Base-by-base conservation (phyloP, 1,140 invertebrate species). In the Sycobia sp. region DNA sequence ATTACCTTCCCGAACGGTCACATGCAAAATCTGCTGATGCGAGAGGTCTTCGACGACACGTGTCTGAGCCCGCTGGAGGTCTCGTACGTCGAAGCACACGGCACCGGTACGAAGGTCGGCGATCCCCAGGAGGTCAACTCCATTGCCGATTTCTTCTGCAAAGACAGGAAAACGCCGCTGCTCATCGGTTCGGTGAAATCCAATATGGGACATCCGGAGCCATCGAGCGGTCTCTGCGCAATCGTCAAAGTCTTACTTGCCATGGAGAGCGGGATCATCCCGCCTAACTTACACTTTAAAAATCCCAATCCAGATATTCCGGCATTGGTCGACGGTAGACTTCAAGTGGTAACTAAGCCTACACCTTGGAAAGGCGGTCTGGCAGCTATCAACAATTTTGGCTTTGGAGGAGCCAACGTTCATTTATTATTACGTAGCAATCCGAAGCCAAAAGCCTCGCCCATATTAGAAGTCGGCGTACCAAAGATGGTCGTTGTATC, bases 151-250 rank as follows among this genome's bases (percentile, higher is more conserved):
- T 85, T 97, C 22, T 97, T 98, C 80, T 98, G 95, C 78, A 90
- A 90, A 75, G 89, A 90, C 60, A 86, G 96, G 9, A 84, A 86
- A 11, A 81, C 79, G 0, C 94, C 96, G 2, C 81, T 99, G 18
- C 76, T 97, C 2, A 89, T 99, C 72, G 97, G 97, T 3, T 97
- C 96, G 0, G 91, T 97, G 0, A 99, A 99, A 76, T 96, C 94
- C 1, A 99, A 98, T 79, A 97, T 98, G 93, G 97, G 97, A 0
- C 97, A 99, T 73, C 89, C 95, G 4, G 96, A 99, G 79, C 91
- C 95, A 4, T 94, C 95, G 0, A 97, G 95, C 67, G 94, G 94
- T 36, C 75, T 97, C 0, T 94, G 93, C 74, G 91, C 94, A 0
- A 82, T 98, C 47, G 92, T 91, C 2, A 98, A 98, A 77, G 84